These are phyloP conservation scores for Nephila pilipes DNA, from an alignment of 1,140 invertebrate genomes.

Conservation along the genomic window DNA sequence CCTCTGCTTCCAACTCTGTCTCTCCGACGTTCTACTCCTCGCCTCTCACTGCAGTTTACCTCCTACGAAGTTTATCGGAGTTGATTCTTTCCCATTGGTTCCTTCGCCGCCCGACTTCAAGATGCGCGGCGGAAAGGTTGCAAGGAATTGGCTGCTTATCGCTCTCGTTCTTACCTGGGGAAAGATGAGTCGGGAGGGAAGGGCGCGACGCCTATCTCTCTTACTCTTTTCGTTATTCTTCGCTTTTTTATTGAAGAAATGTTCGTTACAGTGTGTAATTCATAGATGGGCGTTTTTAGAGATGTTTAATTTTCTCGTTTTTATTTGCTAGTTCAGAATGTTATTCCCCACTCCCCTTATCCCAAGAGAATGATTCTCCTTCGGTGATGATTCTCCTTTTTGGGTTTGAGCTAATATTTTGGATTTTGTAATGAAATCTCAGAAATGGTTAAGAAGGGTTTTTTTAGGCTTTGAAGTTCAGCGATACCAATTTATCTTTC, in stretches of 20 bases:
- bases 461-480: too few species aligned
- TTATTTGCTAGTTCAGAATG: not conserved
- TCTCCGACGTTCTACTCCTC: not conserved
- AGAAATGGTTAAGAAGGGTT: too few species aligned
- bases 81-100: not conserved
- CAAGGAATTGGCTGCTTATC: not conserved
- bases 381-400: too few species aligned
- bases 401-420: too few species aligned
- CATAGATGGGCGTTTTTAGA: not conserved
- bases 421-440: too few species aligned
- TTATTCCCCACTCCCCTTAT: too few species aligned
- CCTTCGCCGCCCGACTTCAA: constrained; percentile 24
- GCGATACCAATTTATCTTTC: too few species aligned
- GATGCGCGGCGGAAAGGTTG: not conserved
- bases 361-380: too few species aligned
- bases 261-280: not conserved
- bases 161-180: not conserved
- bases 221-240: not conserved
- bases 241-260: not conserved
- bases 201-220: not conserved
- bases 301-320: not conserved
- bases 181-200: not conserved
- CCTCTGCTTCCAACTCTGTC: not conserved
- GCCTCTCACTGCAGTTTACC: constrained; percentile 1
- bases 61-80: constrained; percentile 21